A percentile compares a stretch with the other conserved stretches of the same genome.
These are phyloP conservation scores for Pachymerium ferrugineum DNA, from an alignment of 2,888 invertebrate species.

Conservation along the genomic window DNA sequence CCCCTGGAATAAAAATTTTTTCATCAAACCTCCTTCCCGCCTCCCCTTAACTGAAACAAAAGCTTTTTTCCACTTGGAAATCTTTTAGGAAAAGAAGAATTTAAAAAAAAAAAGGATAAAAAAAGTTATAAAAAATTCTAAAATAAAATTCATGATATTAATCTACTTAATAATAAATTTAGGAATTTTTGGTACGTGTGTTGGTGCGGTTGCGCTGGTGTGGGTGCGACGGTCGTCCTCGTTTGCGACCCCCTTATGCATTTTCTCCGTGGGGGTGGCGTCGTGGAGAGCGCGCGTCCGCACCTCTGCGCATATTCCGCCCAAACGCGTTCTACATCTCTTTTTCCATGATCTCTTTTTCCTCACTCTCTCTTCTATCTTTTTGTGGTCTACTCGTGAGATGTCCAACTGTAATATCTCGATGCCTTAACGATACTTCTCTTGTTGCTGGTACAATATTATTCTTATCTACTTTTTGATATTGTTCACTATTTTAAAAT, in stretches of 20 bases:
- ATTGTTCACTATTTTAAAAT: slow-evolving; percentile 34
- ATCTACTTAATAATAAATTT: slow-evolving; percentile 27
- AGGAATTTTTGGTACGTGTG: slow-evolving; percentile 23
- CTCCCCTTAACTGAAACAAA: not conserved
- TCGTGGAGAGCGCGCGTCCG: slow-evolving; percentile 22
- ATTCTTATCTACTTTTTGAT: slow-evolving; percentile 34
- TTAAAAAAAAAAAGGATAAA: not conserved
- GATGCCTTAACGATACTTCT: slow-evolving; percentile 32
- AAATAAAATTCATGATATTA: slow-evolving; percentile 18
- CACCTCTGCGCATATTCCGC: slow-evolving; percentile 1
- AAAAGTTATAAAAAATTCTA: not conserved
- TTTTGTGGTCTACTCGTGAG: slow-evolving; percentile 31
- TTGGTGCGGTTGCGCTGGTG: not conserved
- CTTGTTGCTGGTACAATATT: slow-evolving; percentile 32
- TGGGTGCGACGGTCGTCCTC: not conserved
- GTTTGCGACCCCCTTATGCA: slow-evolving; percentile 23
- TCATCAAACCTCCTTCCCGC: not conserved
- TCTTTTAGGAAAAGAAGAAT: slow-evolving; percentile 28
- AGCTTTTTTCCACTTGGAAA: slow-evolving; percentile 29
- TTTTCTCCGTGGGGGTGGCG: slow-evolving; percentile 28
- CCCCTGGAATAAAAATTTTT: not conserved
- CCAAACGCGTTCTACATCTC: slow-evolving; percentile 18
- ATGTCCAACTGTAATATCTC: slow-evolving; percentile 11
- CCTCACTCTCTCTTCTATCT: slow-evolving; percentile 28
- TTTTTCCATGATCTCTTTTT: slow-evolving; percentile 21